These are phyloP conservation scores for Balearica regulorum DNA, from an alignment of 2,797 vertebrate genomes.

Conservation along the genomic window DNA sequence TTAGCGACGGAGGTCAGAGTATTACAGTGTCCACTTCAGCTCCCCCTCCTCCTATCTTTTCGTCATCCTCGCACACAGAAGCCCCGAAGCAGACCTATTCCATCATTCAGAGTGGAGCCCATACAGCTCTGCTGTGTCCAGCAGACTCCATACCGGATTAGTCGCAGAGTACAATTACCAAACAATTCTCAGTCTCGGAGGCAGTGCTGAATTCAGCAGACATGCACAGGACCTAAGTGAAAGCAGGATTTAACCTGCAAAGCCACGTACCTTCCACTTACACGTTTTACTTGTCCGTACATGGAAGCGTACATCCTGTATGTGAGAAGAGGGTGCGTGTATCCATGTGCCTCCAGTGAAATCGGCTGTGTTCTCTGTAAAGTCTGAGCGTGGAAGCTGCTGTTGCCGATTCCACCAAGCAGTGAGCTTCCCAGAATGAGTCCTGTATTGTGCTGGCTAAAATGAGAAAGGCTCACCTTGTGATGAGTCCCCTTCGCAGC, in stretches of 20 bases:
- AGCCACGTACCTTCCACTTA: background rate
- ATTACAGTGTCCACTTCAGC: conserved; percentile 62
- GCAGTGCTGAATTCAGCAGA: background rate
- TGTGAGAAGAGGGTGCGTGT: background rate
- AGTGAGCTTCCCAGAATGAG: background rate
- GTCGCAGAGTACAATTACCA: background rate
- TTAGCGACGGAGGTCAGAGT: conserved; percentile 79
- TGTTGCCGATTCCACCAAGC: background rate
- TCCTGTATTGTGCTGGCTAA: background rate
- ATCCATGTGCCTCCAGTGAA: background rate
- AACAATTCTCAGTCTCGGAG: background rate
- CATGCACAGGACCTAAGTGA: background rate
- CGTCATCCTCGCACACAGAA: conserved; percentile 64
- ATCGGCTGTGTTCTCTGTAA: background rate
- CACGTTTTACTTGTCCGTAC: background rate
- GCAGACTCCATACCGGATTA: conserved; percentile 78
- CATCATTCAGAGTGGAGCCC: conserved; percentile 70
- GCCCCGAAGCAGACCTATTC: conserved; percentile 74
- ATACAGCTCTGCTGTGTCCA: conserved; percentile 72
- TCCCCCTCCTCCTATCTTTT: conserved; percentile 59
- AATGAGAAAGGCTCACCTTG: background rate
- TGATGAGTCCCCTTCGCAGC: background rate
- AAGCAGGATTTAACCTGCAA: background rate
- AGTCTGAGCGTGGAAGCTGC: background rate
- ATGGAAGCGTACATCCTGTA: background rate